Evolutionary conservation across 2,888 invertebrate species (phyloP), one percentile per base, ranked within the genome.

Genomic region (Tenthredo amoena): DNA sequence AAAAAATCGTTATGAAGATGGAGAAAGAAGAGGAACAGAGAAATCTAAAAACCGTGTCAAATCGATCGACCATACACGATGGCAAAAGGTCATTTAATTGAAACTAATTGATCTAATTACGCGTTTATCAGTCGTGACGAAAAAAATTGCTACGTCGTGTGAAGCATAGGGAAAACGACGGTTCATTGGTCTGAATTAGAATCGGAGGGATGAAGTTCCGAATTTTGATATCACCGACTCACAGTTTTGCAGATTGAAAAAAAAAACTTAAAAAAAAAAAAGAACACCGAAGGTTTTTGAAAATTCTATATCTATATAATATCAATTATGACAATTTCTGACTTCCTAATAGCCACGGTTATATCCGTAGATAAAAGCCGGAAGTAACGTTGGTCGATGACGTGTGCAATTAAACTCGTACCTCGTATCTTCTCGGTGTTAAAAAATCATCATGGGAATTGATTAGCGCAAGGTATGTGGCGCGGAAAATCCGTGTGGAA

Each of bases 21-120:
- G 40, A 18, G 21, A n/a, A 74, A 21, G 4, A 21, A 74, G 40
- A n/a, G n/a, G 3, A 37, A 37, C 0, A 31, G 12, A 31, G 34
- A 34, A 55, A 77, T 55, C 43, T 10, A 74, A 7, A n/a, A 55
- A 77, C 12, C 50, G 77, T 50, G 50, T 77, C 55, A 2, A 55
- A 77, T 34, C 55, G 31, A 47, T 74, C 37, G 40, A 40, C 37
- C 21, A 72, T 55, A 0, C 9, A 0, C 9, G 40, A 21, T 68
- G 26, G 68, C 37, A 40, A 40, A 40, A 40, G 21, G 21, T 21
- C 37, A 12, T 15, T 74, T 21, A 21, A 74, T 74, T 74, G 43
- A 40, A 43, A 74, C 43, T 74, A 74, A 74, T 40, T 74, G 40
- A 21, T 18, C 10, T 74, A 74, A 74, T 74, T 74, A 40, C 40